A percentile compares a stretch with the other conserved stretches of the same genome.
phyloP scores from a whole-genome alignment of 2,888 invertebrate genomes.

The Eristalis arbustorum region DNA sequence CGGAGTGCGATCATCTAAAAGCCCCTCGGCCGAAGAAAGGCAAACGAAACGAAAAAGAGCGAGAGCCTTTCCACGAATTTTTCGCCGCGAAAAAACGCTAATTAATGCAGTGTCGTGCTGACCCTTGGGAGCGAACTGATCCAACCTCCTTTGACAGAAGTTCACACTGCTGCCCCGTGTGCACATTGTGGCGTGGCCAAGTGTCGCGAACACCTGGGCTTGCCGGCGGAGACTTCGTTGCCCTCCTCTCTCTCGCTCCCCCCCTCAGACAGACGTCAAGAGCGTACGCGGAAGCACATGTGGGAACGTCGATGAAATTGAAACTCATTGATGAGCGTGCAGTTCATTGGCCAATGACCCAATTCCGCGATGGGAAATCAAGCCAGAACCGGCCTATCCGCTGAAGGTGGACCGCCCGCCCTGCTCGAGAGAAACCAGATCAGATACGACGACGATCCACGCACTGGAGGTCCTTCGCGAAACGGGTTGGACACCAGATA shows the following conservation, averaged over 20 bases:
- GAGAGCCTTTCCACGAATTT: slow-evolving; percentile 61
- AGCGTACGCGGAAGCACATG: slow-evolving; percentile 57
- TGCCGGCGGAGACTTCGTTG: slow-evolving; percentile 3
- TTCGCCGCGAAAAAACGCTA: slow-evolving; percentile 41
- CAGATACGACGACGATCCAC: slow-evolving; percentile 7
- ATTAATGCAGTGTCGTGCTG: slow-evolving; percentile 70
- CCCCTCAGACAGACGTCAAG: slow-evolving; percentile 1
- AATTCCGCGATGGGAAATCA: slow-evolving; percentile 41
- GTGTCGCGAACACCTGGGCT: slow-evolving; percentile 66
- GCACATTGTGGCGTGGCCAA: slow-evolving; percentile 45
- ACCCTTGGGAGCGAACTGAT: slow-evolving; percentile 65
- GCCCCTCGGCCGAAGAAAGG: slow-evolving; percentile 3
- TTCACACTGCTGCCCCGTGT: slow-evolving; percentile 66
- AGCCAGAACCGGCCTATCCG: slow-evolving; percentile 50
- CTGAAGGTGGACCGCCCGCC: slow-evolving; percentile 45
- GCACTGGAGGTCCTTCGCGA: slow-evolving; percentile 54
- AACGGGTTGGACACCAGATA: slow-evolving; percentile 44
- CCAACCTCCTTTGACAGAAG: slow-evolving; percentile 68
- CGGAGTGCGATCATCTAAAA: not conserved
- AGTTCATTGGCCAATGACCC: slow-evolving; percentile 59
- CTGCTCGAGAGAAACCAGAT: slow-evolving; percentile 32
- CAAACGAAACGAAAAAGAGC: slow-evolving; percentile 11
- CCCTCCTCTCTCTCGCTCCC: not conserved
- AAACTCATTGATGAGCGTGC: slow-evolving; percentile 42
- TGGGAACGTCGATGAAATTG: slow-evolving; percentile 49